Base-by-base conservation (phyloP, 2,888 invertebrate genomes). In the Xestoiulus laeticollis region DNA sequence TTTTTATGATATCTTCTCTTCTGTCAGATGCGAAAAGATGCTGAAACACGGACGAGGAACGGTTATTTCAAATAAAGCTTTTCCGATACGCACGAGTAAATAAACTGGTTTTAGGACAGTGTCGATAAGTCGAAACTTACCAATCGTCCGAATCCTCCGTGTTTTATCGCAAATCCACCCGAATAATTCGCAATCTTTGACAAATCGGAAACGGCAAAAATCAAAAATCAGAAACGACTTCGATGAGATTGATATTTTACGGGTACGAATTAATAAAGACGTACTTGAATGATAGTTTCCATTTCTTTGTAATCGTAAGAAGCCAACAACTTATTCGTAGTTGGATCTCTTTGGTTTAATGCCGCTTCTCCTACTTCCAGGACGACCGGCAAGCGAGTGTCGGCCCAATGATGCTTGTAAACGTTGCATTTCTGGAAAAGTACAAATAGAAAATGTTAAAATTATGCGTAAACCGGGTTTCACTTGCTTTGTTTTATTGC, bases 361-460 rank as follows among this genome's bases (percentile, higher is more conserved):
- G 97, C 96, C 91, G 96, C 96, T 0, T 97, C 96, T n/a, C 97
- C 96, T 1, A 98, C 96, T 93, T 98, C 98, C 89, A 99, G 93
- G 33, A 96, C 94, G 26, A 97, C 95, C 0, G 98, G 97, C 82
- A 98, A 93, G 89, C 96, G 94, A 53, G 96, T 96, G 87, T 98
- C 98, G 85, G 98, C 97, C 99, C 99, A 99, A 91, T 99, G 98
- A 91, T 97, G 96, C 93, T 99, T 99, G 92, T 96, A 97, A 6
- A 96, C 97, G 92, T 96, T 95, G 92, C 95, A 98, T 91, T 84
- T 83, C 44, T 85, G 14, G 14, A 48, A 48, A 68, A 33, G 30
- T 43, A 33, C 30, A 33, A 48, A 78, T 38, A 33, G 4, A 16
- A 83, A 83, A 30, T 30, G 19, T 32, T 16, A 82, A 30, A 30